Base-by-base conservation (phyloP, 2,888 invertebrate genomes). In the Timema cristinae region DNA sequence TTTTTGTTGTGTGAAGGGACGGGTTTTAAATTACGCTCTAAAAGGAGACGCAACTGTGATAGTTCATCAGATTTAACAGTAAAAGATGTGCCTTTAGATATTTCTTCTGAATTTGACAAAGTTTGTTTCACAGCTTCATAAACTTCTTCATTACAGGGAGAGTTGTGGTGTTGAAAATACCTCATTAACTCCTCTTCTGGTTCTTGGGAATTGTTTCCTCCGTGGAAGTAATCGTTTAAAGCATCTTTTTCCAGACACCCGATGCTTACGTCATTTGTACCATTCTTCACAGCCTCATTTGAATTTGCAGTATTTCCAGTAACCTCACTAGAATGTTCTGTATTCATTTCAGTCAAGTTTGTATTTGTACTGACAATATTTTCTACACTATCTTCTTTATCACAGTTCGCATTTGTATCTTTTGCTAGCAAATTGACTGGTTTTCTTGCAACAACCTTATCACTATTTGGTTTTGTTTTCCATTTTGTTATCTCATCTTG, bases 111-210 rank as follows among this genome's bases (percentile, higher is more conserved):
- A 6, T 48, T 69, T 10, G n/a, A n/a, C 50, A 59, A n/a, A 59
- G 54, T 59, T 49, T 69, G 56, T 61, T 10, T 32, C 9, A 32
- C 49, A 51, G 66, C 66, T 50, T 72, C 69, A 11, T 72, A 69
- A 56, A 66, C 47, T 68, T 73, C 73, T 68, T 73, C 73, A 47
- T 49, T 72, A 15, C 59, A 56, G 15, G 72, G 66, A 56, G 63
- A 69, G 54, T 63, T 72, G 16, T 83, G 84, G 74, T 88, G 88
- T 76, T 88, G 90, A 82, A 93, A 93, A 83, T 93, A 94, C 83
- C 92, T 91, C 81, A 92, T 85, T 78, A 94, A 83, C 83, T 94
- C 94, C 79, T 93, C 93, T 81, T 94, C 93, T 79, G 91, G 92
- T 79, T 91, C 92, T 79, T 92, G 91, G 63, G 89, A 89, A 81